Percentiles rank a stretch among this genome's conserved stretches.
Evolutionary conservation across 35 echinoderm and acorn worm genomes (phyloP).

Genomic region (Holothuria glaberrima): DNA sequence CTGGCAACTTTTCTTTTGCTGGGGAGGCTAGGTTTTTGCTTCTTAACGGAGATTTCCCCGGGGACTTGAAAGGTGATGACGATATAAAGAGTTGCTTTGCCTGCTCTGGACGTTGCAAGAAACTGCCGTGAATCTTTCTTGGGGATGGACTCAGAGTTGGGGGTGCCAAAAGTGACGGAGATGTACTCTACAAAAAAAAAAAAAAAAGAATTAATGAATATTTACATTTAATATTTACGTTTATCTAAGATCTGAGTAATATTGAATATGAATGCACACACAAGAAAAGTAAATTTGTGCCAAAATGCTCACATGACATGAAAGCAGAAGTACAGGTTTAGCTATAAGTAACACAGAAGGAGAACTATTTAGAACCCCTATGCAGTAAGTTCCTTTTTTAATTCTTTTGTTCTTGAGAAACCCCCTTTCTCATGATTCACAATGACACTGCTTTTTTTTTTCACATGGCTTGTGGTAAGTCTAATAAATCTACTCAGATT

Average conservation of each 20-base stretch:
- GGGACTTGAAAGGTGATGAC: slow-evolving; percentile 86
- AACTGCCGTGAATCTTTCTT: slow-evolving; percentile 92
- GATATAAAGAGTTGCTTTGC: slow-evolving; percentile 72
- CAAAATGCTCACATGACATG: too few species aligned
- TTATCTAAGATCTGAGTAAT: neutral
- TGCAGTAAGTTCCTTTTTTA: too few species aligned
- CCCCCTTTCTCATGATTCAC: too few species aligned
- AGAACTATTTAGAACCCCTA: too few species aligned
- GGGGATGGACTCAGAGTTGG: slow-evolving; percentile 71
- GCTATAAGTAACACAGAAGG: too few species aligned
- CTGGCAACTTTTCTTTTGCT: slow-evolving; percentile 61
- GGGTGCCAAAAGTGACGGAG: slow-evolving; percentile 73
- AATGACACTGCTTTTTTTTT: too few species aligned
- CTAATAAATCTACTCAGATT: too few species aligned
- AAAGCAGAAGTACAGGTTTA: too few species aligned
- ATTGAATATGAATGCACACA: neutral
- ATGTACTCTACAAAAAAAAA: slow-evolving; percentile 51
- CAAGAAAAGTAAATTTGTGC: neutral
- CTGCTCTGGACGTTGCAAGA: slow-evolving; percentile 69
- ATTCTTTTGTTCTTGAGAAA: too few species aligned
- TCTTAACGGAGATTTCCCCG: neutral
- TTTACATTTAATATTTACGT: neutral
- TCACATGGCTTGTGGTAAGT: too few species aligned
- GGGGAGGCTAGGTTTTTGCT: neutral
- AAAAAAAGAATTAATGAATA: too few species aligned